phyloP scores from a whole-genome alignment of 2,888 invertebrate species.

The Seira sanloemensis region DNA sequence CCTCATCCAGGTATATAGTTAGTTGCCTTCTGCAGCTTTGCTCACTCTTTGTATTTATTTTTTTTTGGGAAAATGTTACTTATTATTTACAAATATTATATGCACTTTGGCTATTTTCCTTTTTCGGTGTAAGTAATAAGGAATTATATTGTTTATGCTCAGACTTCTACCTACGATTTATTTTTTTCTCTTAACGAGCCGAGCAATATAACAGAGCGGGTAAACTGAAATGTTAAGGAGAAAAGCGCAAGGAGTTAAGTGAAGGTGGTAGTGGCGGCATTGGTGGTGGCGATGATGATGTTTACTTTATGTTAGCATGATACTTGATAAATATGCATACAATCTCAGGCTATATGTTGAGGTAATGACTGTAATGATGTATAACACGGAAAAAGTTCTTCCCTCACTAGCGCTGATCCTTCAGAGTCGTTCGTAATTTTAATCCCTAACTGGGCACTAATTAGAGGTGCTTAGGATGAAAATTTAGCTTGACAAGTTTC shows the following conservation, averaged over 20 bases:
- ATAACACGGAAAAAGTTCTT: not conserved
- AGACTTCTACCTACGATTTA: constrained; percentile 33
- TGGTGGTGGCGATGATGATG: constrained; percentile 49
- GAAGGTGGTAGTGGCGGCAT: constrained; percentile 18
- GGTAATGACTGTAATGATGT: not conserved
- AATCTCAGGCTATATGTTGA: not conserved
- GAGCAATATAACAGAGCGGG: constrained; percentile 53
- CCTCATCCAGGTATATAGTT: not conserved
- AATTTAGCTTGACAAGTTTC: constrained; percentile 53
- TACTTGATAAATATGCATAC: constrained; percentile 30
- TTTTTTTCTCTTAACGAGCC: constrained; percentile 56
- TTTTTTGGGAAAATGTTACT: not conserved
- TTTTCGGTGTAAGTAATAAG: constrained; percentile 65
- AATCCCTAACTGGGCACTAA: constrained; percentile 67
- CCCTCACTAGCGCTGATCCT: constrained; percentile 29
- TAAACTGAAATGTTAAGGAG: not conserved
- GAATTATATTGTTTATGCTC: constrained; percentile 37
- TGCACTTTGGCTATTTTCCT: constrained; percentile 44
- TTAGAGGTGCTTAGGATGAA: constrained; percentile 65
- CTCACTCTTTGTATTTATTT: not conserved
- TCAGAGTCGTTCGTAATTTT: constrained; percentile 51
- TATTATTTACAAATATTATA: not conserved
- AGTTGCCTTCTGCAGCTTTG: not conserved
- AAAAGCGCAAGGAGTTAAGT: constrained; percentile 18
- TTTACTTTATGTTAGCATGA: constrained; percentile 54